phyloP scores from a whole-genome alignment of 2,797 vertebrate genomes.

The Zalophus californianus region DNA sequence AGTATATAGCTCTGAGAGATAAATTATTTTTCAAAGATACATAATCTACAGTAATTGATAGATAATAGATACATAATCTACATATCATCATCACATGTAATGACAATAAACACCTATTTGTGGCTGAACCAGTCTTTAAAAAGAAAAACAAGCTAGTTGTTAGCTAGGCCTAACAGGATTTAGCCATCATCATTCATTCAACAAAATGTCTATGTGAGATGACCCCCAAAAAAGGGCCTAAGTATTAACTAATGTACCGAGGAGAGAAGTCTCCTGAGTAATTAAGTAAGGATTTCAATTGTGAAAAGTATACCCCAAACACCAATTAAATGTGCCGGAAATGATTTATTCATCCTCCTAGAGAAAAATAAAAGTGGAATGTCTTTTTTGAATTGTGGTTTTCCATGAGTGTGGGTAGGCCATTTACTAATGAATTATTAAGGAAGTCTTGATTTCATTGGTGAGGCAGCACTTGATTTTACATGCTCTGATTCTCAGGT shows the following conservation, averaged over 20 bases:
- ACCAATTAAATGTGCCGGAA: constrained; percentile 61
- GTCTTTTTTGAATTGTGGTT: constrained; percentile 61
- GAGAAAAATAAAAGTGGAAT: constrained; percentile 64
- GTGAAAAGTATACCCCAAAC: constrained; percentile 57
- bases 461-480: constrained; percentile 18
- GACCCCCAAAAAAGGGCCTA: not conserved
- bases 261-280: constrained; percentile 53
- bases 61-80: not conserved
- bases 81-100: not conserved
- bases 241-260: constrained; percentile 15
- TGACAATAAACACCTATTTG: not conserved
- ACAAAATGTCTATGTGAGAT: not conserved
- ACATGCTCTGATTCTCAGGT: not conserved
- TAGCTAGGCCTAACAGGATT: not conserved
- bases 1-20: not conserved
- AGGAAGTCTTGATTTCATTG: constrained; percentile 49
- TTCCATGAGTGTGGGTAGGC: not conserved
- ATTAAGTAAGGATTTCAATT: constrained; percentile 58
- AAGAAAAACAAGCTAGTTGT: constrained; percentile 23
- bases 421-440: constrained; percentile 62
- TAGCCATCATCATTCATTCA: not conserved
- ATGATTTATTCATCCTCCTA: constrained; percentile 71
- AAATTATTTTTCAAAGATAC: not conserved
- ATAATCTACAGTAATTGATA: not conserved
- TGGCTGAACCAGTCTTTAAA: constrained; percentile 22